Evolutionary conservation across 2,888 invertebrate species (phyloP), one percentile per base, ranked within the genome.

Genomic region (Pammene fasciana): DNA sequence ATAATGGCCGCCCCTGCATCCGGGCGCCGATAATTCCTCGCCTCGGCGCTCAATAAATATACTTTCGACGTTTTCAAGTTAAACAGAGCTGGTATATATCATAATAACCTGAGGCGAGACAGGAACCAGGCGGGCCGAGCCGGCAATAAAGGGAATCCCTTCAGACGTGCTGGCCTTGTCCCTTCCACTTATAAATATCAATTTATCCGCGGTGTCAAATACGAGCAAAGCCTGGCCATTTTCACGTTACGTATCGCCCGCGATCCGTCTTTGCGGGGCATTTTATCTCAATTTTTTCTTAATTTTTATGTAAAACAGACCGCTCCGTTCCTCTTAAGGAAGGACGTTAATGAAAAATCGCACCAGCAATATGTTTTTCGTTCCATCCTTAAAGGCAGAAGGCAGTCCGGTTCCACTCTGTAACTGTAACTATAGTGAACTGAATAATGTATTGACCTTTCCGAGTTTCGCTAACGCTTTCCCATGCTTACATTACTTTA

Each of bases 141-240:
- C 82, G 79, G 90, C 90, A 89, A 92, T 92, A 92, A 92, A 92
- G 90, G 88, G 90, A 92, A 92, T 92, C 91, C 90, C 87, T 88
- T 86, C 88, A 89, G 89, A 90, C 89, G 89, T 85, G 79, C 76
- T 74, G 75, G 75, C 85, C 85, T 85, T 87, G 89, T 88, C 90
- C 92, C 90, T 89, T 83, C 79, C 79, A 83, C 89, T 89, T 92
- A 92, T 92, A 92, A 92, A 92, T 92, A 92, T 92, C 91, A 92
- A 92, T 92, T 92, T 91, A 90, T 92, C 90, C 87, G 81, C 80
- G 79, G 84, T 86, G 91, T 92, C 90, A 90, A 90, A 91, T 86
- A 84, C 86, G 87, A 78, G 81, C 82, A 83, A 84, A 84, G 83
- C 84, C 84, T 84, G 86, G 83, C 86, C 87, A 86, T 90, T 91